Base-by-base conservation (phyloP, 1,140 invertebrate species). In the Augochlora pura region DNA sequence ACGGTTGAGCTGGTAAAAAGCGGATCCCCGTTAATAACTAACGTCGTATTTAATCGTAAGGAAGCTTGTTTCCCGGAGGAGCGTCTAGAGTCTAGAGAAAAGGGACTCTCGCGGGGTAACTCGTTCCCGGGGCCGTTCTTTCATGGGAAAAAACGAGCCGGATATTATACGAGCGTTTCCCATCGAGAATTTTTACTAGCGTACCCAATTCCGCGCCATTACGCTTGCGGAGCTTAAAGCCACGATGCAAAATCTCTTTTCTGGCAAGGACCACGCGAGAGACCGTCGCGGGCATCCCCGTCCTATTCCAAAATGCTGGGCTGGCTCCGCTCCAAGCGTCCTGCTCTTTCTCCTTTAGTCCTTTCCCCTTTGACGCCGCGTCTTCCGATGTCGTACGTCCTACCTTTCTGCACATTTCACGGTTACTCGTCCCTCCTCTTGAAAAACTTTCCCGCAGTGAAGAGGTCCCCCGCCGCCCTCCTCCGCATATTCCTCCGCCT, bases 221-320 rank as follows among this genome's bases (percentile, higher is more conserved):
- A 78, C 85, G 69, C 82, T 83, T 65, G 62, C 60, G 46, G 60
- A 65, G 77, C 62, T 86, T 86, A 77, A 77, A 81, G 77, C 69
- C 70, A 75, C 65, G 70, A 82, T 81, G 67, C 59, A 76, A 86
- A 86, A 86, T 86, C 81, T 83, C 84, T 86, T n/a, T 86, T 86
- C 84, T 86, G 85, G 84, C 85, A 85, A 79, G 76, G 66, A 79
- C 39, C 42, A n/a, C 39, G 81, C 59, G n/a, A n/a, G n/a, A n/a
- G n/a, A 64, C 16, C 77, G 4, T 32, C 32, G 16, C 54, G 69
- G 69, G 21, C 66, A 32, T 67, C 65, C 67, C 77, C 73, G 63
- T n/a, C 25, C 74, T 74, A 83, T 81, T 86, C 67, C 68, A 74
- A 86, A 86, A 86, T 86, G 62, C 73, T n/a, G 83, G 49, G 73